Percentiles rank a stretch among this genome's conserved stretches.
Conservation (phyloP, 2,797 vertebrate species). For the Tokudaia muenninki region DNA sequence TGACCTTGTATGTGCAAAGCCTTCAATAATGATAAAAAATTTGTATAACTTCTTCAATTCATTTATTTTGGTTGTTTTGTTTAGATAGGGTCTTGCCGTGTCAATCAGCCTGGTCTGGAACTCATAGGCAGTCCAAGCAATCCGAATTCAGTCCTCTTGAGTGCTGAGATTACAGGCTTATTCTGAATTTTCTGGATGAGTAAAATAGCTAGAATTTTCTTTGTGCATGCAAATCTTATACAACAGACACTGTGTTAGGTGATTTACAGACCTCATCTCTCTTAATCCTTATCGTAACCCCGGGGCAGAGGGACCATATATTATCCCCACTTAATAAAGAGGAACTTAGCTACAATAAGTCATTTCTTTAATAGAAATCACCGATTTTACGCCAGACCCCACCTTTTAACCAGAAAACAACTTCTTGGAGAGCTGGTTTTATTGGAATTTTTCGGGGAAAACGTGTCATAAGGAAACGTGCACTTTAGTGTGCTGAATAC, state of each 20-base stretch:
- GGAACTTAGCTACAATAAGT: neutral
- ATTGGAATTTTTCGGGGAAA: neutral
- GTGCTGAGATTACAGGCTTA: neutral
- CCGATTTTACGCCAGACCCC: constrained; percentile 34
- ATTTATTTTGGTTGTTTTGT: neutral
- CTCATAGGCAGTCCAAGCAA: neutral
- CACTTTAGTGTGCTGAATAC: neutral
- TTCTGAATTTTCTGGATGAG: constrained; percentile 26
- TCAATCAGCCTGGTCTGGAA: neutral
- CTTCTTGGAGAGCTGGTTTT: neutral
- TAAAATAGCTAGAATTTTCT: constrained; percentile 53
- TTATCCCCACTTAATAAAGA: constrained; percentile 28
- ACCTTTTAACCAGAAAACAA: constrained; percentile 41
- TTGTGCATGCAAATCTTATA: constrained; percentile 3
- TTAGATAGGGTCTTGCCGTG: neutral
- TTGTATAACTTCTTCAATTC: neutral
- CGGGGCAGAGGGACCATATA: constrained; percentile 1
- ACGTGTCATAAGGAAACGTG: neutral
- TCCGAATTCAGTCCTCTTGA: neutral
- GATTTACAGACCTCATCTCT: constrained; percentile 44
- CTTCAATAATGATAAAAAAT: neutral
- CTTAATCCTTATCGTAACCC: constrained; percentile 43
- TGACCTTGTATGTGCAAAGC: neutral
- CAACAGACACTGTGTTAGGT: neutral
- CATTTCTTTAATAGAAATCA: neutral